Conservation (phyloP, 2,113 vertebrate species). For the Muntiacus reevesi region DNA sequence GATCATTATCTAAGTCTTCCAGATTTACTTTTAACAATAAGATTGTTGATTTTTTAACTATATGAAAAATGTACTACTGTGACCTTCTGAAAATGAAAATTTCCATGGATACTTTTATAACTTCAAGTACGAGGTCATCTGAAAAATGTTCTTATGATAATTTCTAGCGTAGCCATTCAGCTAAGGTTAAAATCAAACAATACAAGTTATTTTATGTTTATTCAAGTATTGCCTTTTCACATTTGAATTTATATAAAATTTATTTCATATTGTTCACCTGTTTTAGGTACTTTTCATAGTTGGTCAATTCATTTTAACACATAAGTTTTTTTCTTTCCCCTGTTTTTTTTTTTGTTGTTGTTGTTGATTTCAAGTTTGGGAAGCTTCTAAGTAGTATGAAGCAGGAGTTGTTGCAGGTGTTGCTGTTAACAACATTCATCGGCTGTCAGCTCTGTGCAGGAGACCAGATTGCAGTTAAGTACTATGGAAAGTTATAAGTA, state of each 20-base stretch:
- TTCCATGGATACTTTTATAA: neutral
- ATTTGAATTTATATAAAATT: neutral
- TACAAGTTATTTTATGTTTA: slow-evolving; percentile 29
- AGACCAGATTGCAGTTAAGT: neutral
- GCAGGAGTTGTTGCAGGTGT: neutral
- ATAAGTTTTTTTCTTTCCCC: neutral
- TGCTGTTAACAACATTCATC: neutral
- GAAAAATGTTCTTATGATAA: neutral
- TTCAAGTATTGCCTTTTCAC: neutral
- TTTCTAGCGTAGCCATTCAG: neutral
- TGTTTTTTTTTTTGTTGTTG: neutral
- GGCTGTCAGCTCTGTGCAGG: neutral
- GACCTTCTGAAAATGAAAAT: slow-evolving; percentile 23
- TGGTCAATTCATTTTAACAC: neutral
- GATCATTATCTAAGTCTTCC: neutral
- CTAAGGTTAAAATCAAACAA: slow-evolving; percentile 22
- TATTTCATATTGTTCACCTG: neutral
- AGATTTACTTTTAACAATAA: slow-evolving; percentile 25
- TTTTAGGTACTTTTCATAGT: slow-evolving; percentile 1
- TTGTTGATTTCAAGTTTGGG: neutral
- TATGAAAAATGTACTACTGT: neutral
- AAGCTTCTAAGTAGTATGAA: neutral
- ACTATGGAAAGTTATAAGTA: neutral
- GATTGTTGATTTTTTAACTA: neutral
- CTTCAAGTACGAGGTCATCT: neutral